phyloP scores from a whole-genome alignment of 2,888 invertebrate genomes.

The Drosophila emarginata region DNA sequence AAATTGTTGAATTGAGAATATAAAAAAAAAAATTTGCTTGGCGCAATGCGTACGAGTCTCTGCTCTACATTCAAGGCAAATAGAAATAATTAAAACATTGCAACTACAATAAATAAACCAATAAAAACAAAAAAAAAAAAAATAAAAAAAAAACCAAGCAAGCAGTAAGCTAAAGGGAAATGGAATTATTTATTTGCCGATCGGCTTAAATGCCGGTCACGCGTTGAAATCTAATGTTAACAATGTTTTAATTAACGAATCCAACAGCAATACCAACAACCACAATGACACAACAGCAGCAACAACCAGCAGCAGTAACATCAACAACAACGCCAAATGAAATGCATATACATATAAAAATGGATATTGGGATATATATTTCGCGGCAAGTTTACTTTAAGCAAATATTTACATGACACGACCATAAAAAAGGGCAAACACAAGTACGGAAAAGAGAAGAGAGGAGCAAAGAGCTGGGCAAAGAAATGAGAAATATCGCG shows the following conservation, averaged over 20 bases:
- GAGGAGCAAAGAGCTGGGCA: not conserved
- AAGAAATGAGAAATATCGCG: not conserved
- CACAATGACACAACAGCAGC: slow-evolving; percentile 21
- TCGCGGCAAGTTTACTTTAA: slow-evolving; percentile 25
- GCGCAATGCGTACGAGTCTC: not conserved
- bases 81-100: slow-evolving; percentile 33
- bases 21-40: slow-evolving; percentile 1
- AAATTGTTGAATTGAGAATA: slow-evolving; percentile 26
- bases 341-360: slow-evolving; percentile 31
- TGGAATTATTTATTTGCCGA: slow-evolving; percentile 67
- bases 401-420: slow-evolving; percentile 54
- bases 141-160: slow-evolving; percentile 22
- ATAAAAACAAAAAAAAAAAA: slow-evolving; percentile 45
- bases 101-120: slow-evolving; percentile 9
- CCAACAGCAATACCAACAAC: slow-evolving; percentile 23
- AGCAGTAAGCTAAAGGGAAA: slow-evolving; percentile 14
- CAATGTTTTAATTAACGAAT: slow-evolving; percentile 68
- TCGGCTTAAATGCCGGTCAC: slow-evolving; percentile 57
- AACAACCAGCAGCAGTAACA: slow-evolving; percentile 20
- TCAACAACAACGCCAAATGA: slow-evolving; percentile 40
- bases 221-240: slow-evolving; percentile 74
- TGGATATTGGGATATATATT: not conserved
- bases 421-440: not conserved
- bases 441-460: not conserved
- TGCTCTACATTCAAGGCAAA: slow-evolving; percentile 33